Evolutionary conservation across 2,888 invertebrate genomes (phyloP).

Genomic region (Cantharis nigra): DNA sequence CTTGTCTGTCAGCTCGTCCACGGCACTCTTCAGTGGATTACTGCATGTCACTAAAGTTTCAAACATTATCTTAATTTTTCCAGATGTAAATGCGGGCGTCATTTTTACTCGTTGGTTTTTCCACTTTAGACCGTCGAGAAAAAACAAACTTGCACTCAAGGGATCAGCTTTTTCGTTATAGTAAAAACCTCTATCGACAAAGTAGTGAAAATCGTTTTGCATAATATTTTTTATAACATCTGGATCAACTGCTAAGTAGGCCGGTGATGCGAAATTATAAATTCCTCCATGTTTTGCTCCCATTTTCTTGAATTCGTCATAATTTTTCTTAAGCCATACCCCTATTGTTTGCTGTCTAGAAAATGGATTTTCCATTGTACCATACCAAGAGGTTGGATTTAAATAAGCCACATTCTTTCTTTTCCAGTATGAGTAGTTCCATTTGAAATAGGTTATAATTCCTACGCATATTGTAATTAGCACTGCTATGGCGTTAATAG

Average conservation of each 20-base stretch:
- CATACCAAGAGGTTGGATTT: conserved; percentile 7
- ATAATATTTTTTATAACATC: conserved; percentile 47
- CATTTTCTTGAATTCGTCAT: conserved; percentile 20
- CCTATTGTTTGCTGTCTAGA: background rate
- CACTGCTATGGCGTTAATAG: background rate
- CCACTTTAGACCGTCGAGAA: conserved; percentile 51
- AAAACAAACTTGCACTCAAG: conserved; percentile 42
- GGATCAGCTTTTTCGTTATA: conserved; percentile 46
- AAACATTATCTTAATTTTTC: conserved; percentile 56
- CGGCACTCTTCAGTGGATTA: conserved; percentile 39
- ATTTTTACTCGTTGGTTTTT: conserved; percentile 51
- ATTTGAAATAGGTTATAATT: conserved; percentile 12
- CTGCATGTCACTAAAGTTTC: conserved; percentile 44
- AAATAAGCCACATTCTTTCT: conserved; percentile 8
- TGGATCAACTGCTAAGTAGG: conserved; percentile 45
- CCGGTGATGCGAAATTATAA: conserved; percentile 39
- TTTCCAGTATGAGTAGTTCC: conserved; percentile 23
- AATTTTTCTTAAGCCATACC: background rate
- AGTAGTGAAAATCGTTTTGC: conserved; percentile 49
- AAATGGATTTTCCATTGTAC: conserved; percentile 4
- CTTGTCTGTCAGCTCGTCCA: conserved; percentile 33
- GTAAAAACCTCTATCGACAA: conserved; percentile 45
- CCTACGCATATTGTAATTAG: background rate
- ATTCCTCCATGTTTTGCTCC: conserved; percentile 39
- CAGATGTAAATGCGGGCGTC: conserved; percentile 54